Percentiles rank a stretch among this genome's conserved stretches.
These are phyloP conservation scores for Anthopleura sola DNA, from an alignment of 64 coral and sea anemone species.

Conservation along the genomic window DNA sequence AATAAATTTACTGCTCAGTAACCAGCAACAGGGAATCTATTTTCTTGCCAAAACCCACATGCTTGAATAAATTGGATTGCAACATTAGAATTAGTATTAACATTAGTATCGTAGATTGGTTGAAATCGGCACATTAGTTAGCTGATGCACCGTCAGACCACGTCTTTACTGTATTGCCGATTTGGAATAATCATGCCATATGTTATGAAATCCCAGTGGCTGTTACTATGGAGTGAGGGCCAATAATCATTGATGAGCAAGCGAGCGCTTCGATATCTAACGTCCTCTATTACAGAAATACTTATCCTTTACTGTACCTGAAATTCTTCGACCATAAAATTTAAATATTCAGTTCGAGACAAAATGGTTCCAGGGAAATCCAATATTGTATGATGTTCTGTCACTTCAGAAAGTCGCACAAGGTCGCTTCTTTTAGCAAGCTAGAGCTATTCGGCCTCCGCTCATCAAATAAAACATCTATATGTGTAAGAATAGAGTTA, in stretches of 20 bases:
- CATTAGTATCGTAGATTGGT: neutral
- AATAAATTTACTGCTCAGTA: neutral
- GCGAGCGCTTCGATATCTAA: neutral
- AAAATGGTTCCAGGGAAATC: neutral
- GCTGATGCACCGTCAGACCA: neutral
- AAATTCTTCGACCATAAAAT: neutral
- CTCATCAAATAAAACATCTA: neutral
- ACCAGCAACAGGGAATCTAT: neutral
- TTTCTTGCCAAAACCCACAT: neutral
- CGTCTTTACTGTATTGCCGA: neutral
- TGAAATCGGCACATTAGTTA: neutral
- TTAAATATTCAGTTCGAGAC: neutral
- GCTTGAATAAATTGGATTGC: neutral
- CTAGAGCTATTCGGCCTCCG: neutral
- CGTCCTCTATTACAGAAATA: neutral
- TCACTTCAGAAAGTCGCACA: neutral
- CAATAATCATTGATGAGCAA: neutral
- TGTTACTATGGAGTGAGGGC: neutral
- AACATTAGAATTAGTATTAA: neutral
- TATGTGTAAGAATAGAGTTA: neutral
- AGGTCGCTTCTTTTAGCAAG: neutral
- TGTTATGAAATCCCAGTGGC: neutral
- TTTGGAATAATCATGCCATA: neutral
- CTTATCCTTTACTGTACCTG: neutral
- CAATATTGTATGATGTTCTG: neutral